Conservation (phyloP, 2,888 invertebrate species). For the Diplazon laetatorius region DNA sequence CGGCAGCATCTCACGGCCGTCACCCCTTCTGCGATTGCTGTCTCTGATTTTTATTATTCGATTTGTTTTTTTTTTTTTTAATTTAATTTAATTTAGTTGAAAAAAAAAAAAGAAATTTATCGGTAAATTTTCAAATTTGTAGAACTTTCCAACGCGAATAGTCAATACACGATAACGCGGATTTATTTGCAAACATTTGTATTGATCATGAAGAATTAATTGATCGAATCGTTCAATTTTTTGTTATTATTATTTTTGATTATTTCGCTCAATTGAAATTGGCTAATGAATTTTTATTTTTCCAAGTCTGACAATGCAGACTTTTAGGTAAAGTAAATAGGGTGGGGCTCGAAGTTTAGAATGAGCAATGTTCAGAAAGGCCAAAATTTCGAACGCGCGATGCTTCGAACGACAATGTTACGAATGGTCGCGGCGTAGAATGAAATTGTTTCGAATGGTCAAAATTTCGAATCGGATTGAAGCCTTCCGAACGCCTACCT, state of each 20-base stretch:
- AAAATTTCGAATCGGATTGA: too few relatives aligned
- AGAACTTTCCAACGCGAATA: constrained; percentile 50
- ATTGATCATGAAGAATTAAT: not conserved
- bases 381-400: too few relatives aligned
- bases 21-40: constrained; percentile 87
- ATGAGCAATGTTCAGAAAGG: too few relatives aligned
- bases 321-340: not conserved
- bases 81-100: too few relatives aligned
- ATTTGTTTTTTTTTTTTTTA: constrained; percentile 20
- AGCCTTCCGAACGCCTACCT: too few relatives aligned
- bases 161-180: too few relatives aligned
- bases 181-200: not conserved
- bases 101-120: too few relatives aligned
- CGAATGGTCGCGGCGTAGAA: too few relatives aligned
- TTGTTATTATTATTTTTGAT: not conserved
- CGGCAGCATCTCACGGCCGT: constrained; percentile 91
- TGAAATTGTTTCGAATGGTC: too few relatives aligned
- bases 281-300: not conserved
- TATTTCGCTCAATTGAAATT: not conserved
- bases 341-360: too few relatives aligned
- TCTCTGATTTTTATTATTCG: constrained; percentile 81
- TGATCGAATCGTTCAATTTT: too few relatives aligned
- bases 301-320: not conserved
- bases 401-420: too few relatives aligned
- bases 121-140: constrained; percentile 47